Conservation (phyloP, 1,140 invertebrate genomes). For the Arion vulgaris region DNA sequence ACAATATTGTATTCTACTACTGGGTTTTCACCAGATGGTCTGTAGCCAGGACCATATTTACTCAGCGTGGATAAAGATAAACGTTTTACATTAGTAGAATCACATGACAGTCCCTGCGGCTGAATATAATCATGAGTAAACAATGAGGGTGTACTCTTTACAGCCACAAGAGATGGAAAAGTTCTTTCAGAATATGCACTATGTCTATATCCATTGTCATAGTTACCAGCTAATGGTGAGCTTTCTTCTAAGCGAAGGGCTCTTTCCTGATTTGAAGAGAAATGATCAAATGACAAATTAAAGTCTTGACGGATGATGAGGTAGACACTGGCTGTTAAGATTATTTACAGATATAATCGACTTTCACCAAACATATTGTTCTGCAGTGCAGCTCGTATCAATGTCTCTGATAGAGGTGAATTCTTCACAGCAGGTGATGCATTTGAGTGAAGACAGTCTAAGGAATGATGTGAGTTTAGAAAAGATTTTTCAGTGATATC, state of each 20-base stretch:
- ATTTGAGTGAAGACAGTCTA: background rate
- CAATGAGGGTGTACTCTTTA: background rate
- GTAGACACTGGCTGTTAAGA: background rate
- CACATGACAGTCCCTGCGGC: background rate
- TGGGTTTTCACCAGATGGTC: background rate
- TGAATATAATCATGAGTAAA: background rate
- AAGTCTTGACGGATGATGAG: background rate
- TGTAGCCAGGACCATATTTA: constrained; percentile 13
- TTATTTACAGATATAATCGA: background rate
- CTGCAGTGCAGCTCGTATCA: background rate
- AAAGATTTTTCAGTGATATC: background rate
- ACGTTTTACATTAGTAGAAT: background rate
- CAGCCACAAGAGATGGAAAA: background rate
- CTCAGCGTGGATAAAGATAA: background rate
- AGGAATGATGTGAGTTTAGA: background rate
- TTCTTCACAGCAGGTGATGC: background rate
- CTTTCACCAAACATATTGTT: background rate
- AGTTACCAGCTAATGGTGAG: background rate
- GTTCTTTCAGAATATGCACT: background rate
- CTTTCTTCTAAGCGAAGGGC: background rate
- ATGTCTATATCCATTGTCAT: background rate
- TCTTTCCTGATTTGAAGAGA: background rate
- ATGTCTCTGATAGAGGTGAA: background rate
- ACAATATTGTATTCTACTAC: constrained; percentile 17
- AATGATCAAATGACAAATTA: background rate